Conservation (phyloP, 2,888 invertebrate genomes). For the Catocala sponsa region DNA sequence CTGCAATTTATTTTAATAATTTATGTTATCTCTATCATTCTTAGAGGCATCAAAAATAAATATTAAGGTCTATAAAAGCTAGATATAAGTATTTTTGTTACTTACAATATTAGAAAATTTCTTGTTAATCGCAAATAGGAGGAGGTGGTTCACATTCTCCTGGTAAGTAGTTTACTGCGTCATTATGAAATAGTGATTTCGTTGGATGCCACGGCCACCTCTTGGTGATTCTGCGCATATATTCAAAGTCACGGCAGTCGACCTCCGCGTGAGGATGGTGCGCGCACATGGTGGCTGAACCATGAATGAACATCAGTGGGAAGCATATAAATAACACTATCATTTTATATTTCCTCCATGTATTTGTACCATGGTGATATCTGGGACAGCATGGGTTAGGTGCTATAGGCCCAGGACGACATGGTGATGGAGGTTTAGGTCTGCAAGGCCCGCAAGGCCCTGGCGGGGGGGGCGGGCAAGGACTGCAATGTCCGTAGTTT, state of each 20-base stretch:
- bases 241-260: slow-evolving; percentile 89
- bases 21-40: too few relatives aligned
- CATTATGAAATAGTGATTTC: slow-evolving; percentile 95
- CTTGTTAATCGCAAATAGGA: slow-evolving; percentile 67
- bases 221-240: slow-evolving; percentile 92
- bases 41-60: too few relatives aligned
- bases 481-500: slow-evolving; percentile 30
- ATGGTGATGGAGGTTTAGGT: slow-evolving; percentile 58
- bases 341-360: slow-evolving; percentile 69
- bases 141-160: slow-evolving; percentile 73
- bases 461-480: slow-evolving; percentile 55
- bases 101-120: neutral
- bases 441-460: slow-evolving; percentile 61
- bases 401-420: slow-evolving; percentile 62
- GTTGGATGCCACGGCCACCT: slow-evolving; percentile 96
- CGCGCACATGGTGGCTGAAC: slow-evolving; percentile 50
- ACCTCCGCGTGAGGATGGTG: slow-evolving; percentile 57
- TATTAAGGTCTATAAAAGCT: too few relatives aligned
- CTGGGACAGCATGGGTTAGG: slow-evolving; percentile 70
- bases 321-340: slow-evolving; percentile 66
- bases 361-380: slow-evolving; percentile 63
- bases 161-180: slow-evolving; percentile 88
- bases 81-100: too few relatives aligned
- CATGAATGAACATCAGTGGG: slow-evolving; percentile 70
- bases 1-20: too few relatives aligned